Evolutionary conservation across 2,113 vertebrate genomes (phyloP).

Genomic region (Sakesphorus luctuosus): DNA sequence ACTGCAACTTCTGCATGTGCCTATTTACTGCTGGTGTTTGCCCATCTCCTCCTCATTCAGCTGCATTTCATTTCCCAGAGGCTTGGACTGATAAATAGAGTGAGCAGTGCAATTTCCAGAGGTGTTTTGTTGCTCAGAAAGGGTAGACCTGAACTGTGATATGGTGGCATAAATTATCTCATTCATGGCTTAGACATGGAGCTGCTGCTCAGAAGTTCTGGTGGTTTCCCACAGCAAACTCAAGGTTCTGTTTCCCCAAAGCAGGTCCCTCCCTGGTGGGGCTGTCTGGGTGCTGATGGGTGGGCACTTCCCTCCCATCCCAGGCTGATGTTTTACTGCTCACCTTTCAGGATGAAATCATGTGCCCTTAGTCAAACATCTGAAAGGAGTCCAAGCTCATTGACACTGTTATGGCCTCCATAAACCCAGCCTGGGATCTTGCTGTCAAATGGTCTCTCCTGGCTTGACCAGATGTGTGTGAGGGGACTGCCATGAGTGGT

Average conservation of each 20-base stretch:
- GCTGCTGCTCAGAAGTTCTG: neutral
- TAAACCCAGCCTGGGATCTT: neutral
- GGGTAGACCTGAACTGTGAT: neutral
- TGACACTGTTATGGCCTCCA: neutral
- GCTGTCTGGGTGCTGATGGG: neutral
- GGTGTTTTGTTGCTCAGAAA: neutral
- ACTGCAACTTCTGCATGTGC: neutral
- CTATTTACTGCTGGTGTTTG: neutral
- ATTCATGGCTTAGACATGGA: neutral
- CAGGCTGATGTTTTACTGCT: neutral
- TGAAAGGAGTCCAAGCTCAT: neutral
- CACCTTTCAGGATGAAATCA: neutral
- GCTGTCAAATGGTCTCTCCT: neutral
- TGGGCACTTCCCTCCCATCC: neutral
- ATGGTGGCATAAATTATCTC: neutral
- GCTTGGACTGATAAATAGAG: neutral
- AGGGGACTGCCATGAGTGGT: neutral
- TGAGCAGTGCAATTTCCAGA: neutral
- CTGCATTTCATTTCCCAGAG: neutral
- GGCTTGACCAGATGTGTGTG: neutral
- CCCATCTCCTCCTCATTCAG: neutral
- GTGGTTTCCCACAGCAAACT: neutral
- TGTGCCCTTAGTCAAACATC: neutral
- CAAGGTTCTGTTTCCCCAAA: neutral
- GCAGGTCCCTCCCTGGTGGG: neutral